Conservation (phyloP, 2,797 vertebrate species). For the Phyllotis vaccarum region DNA sequence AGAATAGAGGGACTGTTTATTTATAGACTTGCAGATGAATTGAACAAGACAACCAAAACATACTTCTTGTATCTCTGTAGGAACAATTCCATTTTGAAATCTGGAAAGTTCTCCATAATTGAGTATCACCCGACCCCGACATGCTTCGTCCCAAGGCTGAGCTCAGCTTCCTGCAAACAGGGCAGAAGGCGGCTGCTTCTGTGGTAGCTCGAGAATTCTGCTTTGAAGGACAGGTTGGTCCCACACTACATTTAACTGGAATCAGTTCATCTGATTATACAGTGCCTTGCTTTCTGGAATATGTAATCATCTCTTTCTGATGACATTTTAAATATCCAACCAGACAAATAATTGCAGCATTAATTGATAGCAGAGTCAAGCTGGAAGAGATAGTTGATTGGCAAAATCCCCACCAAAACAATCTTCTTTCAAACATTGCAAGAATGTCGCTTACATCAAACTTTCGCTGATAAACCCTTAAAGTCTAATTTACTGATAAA, state of each 20-base stretch:
- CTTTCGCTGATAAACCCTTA: slow-evolving; percentile 89
- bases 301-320: slow-evolving; percentile 93
- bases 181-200: slow-evolving; percentile 89
- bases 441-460: slow-evolving; percentile 91
- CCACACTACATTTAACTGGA: slow-evolving; percentile 90
- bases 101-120: slow-evolving; percentile 85
- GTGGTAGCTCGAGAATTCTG: slow-evolving; percentile 85
- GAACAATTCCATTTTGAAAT: slow-evolving; percentile 88
- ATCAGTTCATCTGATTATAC: slow-evolving; percentile 92
- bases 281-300: slow-evolving; percentile 90
- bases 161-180: slow-evolving; percentile 84
- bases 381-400: slow-evolving; percentile 92
- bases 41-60: slow-evolving; percentile 79
- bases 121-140: slow-evolving; percentile 83
- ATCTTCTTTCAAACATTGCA: slow-evolving; percentile 89
- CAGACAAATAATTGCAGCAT: slow-evolving; percentile 92
- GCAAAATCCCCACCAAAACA: slow-evolving; percentile 89
- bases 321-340: slow-evolving; percentile 94
- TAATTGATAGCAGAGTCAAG: slow-evolving; percentile 93
- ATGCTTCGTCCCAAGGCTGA: slow-evolving; percentile 84
- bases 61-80: slow-evolving; percentile 82
- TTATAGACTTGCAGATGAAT: slow-evolving; percentile 88
- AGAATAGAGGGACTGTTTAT: slow-evolving; percentile 85
- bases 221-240: slow-evolving; percentile 91
- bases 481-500: slow-evolving; percentile 89